Evolutionary conservation across 2,113 vertebrate genomes (phyloP).

Genomic region (Mirza zaza): DNA sequence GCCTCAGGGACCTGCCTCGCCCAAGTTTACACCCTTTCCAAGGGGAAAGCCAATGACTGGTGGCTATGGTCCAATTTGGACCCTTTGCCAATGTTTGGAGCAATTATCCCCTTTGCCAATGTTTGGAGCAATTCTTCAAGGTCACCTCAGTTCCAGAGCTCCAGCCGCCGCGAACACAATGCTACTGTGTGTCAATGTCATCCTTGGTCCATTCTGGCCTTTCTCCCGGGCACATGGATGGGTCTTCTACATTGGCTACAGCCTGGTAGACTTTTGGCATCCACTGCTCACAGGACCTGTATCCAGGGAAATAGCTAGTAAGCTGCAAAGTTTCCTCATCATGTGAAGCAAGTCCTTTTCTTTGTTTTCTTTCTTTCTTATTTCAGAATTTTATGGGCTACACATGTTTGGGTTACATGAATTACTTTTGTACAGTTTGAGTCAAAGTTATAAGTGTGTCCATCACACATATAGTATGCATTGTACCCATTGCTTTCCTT

Average conservation of each 20-base stretch:
- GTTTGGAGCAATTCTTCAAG: not conserved
- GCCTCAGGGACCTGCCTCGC: rapidly evolving
- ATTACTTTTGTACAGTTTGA: too few species aligned
- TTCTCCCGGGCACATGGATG: not conserved
- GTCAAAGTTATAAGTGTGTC: too few species aligned
- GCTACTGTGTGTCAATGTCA: too few species aligned
- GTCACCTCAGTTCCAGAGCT: not conserved
- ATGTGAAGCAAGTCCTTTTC: not conserved
- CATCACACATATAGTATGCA: too few species aligned
- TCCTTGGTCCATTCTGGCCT: too few species aligned
- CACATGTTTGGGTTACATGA: too few species aligned
- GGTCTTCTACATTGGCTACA: not conserved
- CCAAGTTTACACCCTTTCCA: not conserved
- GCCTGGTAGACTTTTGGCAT: not conserved
- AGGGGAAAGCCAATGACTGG: rapidly evolving
- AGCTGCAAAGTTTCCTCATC: not conserved
- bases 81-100: too few species aligned
- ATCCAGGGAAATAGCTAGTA: not conserved
- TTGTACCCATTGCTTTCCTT: too few species aligned
- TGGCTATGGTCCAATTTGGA: not conserved
- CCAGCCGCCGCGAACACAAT: rapidly evolving
- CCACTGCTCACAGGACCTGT: not conserved
- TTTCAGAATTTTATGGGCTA: too few species aligned
- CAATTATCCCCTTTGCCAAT: not conserved
- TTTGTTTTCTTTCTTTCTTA: too few species aligned